These are phyloP conservation scores for Orycteropus afer DNA, from an alignment of 2,113 vertebrate species.

Conservation along the genomic window DNA sequence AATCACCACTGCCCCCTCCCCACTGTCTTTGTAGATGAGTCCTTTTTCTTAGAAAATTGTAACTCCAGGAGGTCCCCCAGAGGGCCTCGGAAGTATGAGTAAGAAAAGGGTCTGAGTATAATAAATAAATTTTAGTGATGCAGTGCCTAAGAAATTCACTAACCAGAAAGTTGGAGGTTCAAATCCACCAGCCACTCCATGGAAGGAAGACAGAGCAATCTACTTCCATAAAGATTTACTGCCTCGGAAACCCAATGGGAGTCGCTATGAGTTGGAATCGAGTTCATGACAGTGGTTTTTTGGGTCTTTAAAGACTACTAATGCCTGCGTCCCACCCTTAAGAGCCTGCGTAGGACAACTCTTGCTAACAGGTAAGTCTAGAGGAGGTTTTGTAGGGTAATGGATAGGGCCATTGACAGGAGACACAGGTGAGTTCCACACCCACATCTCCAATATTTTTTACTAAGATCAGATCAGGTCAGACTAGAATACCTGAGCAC, in stretches of 20 bases:
- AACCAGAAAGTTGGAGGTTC: no score
- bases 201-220: no score
- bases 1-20: neutral
- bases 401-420: neutral
- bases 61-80: neutral
- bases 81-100: neutral
- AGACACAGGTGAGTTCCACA: neutral
- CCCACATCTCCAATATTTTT: neutral
- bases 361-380: neutral
- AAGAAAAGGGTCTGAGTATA: neutral
- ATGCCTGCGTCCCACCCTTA: no score
- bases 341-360: no score
- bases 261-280: no score
- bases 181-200: no score
- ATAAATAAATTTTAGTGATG: no score
- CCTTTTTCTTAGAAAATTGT: conserved; percentile 1
- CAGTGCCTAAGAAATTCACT: no score
- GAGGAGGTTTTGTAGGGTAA: neutral
- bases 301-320: no score
- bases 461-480: neutral
- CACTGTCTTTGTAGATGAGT: neutral
- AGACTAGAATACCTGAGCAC: neutral
- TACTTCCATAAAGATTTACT: no score
- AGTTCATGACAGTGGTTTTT: no score
- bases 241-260: no score